Conservation (phyloP, 2,888 invertebrate species). For the Tinea pellionella region DNA sequence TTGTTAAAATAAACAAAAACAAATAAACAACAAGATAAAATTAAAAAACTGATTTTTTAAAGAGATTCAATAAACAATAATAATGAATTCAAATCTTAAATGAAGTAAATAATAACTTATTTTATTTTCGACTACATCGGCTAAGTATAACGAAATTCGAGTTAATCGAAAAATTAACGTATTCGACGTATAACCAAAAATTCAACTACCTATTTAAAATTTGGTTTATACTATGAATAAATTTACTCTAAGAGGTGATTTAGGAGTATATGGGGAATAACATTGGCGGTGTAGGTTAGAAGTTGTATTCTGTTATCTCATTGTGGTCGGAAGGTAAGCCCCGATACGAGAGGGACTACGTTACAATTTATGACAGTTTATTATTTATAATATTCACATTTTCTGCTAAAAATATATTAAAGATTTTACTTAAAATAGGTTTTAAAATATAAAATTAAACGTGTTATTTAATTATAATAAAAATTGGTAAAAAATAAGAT, state of each 20-base stretch:
- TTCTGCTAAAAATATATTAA: neutral
- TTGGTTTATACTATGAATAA: conserved; percentile 2
- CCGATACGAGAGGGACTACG: neutral
- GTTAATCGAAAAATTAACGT: neutral
- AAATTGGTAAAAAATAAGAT: no score
- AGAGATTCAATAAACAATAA: no score
- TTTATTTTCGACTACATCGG: no score
- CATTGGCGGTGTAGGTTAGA: neutral
- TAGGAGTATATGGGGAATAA: neutral
- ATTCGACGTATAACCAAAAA: neutral
- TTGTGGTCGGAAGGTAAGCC: conserved; percentile 3
- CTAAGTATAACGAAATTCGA: neutral
- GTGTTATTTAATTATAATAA: no score
- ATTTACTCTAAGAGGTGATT: neutral
- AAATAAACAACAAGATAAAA: no score
- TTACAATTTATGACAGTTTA: neutral
- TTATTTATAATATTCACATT: neutral
- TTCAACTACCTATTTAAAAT: neutral
- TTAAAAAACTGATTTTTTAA: no score
- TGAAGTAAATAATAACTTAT: no score
- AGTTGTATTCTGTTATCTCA: conserved; percentile 3
- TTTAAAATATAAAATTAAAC: no score
- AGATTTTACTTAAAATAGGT: no score
- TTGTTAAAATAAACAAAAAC: no score
- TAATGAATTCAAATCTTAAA: neutral